Percentiles rank a stretch among this genome's conserved stretches.
These are phyloP conservation scores for Mionectes olivaceus DNA, from an alignment of 2,797 vertebrate genomes.

Conservation along the genomic window DNA sequence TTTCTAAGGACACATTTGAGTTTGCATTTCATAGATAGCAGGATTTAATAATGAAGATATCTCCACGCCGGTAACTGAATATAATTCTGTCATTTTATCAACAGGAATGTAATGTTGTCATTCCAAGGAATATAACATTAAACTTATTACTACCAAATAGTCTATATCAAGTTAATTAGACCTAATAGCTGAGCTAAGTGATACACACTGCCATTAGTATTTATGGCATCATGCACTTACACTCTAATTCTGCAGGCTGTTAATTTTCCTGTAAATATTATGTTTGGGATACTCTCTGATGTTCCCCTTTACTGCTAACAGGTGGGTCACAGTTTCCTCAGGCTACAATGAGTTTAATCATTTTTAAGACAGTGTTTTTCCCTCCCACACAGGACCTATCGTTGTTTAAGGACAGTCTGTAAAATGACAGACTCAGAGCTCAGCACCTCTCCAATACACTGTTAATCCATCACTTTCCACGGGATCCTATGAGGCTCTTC, in stretches of 20 bases:
- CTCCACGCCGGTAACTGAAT: neutral
- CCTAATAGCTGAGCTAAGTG: neutral
- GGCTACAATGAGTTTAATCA: neutral
- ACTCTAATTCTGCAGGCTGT: neutral
- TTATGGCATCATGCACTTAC: neutral
- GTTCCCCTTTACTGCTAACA: neutral
- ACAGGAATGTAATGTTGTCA: neutral
- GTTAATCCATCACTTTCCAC: neutral
- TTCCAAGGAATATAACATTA: neutral
- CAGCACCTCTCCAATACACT: neutral
- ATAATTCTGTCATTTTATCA: constrained; percentile 18
- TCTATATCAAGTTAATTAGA: constrained; percentile 8
- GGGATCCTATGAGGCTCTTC: neutral
- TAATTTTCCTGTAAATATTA: neutral
- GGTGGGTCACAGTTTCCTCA: neutral
- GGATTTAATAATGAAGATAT: neutral
- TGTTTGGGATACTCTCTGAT: neutral
- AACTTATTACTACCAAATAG: constrained; percentile 2
- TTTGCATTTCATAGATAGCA: neutral
- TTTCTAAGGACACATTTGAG: neutral
- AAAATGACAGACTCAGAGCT: neutral
- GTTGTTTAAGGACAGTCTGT: neutral
- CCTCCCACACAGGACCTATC: neutral
- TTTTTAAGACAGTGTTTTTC: neutral
- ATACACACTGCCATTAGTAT: neutral